phyloP scores from a whole-genome alignment of 2,888 invertebrate genomes.

The Ramazzottius varieornatus region DNA sequence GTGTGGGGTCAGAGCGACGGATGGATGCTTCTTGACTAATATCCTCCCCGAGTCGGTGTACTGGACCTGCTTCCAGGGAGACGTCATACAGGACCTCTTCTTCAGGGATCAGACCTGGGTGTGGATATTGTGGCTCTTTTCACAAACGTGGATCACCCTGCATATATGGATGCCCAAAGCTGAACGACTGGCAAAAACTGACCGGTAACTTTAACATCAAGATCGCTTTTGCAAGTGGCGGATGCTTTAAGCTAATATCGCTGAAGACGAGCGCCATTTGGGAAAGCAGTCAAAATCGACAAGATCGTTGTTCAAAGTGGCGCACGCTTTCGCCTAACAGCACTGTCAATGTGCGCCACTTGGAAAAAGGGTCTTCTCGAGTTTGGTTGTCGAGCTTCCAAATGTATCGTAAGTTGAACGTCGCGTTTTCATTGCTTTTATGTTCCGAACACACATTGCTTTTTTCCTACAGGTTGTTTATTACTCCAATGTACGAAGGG shows the following conservation, averaged over 20 bases:
- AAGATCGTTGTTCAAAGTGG: too few relatives aligned
- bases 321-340: too few relatives aligned
- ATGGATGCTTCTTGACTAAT: conserved; percentile 14
- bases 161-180: conserved; percentile 19
- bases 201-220: conserved; percentile 12
- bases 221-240: not conserved
- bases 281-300: too few relatives aligned
- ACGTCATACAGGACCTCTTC: not conserved
- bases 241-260: not conserved
- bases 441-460: not conserved
- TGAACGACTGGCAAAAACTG: conserved; percentile 17
- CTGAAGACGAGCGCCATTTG: not conserved
- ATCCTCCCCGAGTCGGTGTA: conserved; percentile 5
- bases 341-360: too few relatives aligned
- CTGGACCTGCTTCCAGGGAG: conserved; percentile 4
- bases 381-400: too few relatives aligned
- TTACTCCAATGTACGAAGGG: conserved; percentile 25
- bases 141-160: conserved; percentile 16
- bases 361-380: too few relatives aligned
- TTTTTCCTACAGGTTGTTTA: conserved; percentile 22
- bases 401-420: too few relatives aligned
- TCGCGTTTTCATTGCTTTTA: not conserved
- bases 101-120: conserved; percentile 7
- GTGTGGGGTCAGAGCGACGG: conserved; percentile 14
- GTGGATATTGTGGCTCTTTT: conserved; percentile 16